These are phyloP conservation scores for Hypotaenidia okinawae DNA, from an alignment of 2,797 vertebrate genomes.

Conservation along the genomic window DNA sequence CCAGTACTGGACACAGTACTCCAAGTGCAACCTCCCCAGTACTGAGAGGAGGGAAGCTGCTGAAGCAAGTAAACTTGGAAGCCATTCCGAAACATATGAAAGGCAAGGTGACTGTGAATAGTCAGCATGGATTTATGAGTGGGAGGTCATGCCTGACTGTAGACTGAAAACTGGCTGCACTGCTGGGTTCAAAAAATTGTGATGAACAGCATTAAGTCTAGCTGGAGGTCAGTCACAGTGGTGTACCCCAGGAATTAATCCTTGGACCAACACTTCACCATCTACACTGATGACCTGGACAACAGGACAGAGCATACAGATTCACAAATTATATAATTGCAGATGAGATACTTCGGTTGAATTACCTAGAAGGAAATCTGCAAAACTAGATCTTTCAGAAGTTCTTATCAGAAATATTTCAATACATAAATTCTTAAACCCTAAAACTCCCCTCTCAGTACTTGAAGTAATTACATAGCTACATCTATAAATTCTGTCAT, in stretches of 20 bases:
- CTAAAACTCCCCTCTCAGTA: not conserved
- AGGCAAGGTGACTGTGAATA: not conserved
- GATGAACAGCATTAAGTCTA: not conserved
- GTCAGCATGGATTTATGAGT: not conserved
- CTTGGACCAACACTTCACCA: not conserved
- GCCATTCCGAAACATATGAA: not conserved
- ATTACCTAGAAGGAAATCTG: not conserved
- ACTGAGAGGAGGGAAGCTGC: not conserved
- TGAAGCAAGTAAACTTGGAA: not conserved
- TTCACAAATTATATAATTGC: not conserved
- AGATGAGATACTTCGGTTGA: not conserved
- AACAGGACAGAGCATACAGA: not conserved
- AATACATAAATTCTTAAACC: not conserved
- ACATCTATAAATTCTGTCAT: not conserved
- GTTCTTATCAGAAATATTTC: not conserved
- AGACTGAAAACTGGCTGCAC: not conserved
- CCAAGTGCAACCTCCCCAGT: not conserved
- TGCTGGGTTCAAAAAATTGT: not conserved
- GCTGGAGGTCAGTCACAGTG: not conserved
- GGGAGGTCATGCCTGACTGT: not conserved
- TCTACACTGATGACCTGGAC: not conserved
- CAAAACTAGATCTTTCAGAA: not conserved
- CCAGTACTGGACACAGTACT: not conserved
- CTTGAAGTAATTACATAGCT: not conserved
- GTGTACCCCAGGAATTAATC: not conserved